Base-by-base conservation (phyloP, 2,888 invertebrate species). In the Agonopterix arenella region DNA sequence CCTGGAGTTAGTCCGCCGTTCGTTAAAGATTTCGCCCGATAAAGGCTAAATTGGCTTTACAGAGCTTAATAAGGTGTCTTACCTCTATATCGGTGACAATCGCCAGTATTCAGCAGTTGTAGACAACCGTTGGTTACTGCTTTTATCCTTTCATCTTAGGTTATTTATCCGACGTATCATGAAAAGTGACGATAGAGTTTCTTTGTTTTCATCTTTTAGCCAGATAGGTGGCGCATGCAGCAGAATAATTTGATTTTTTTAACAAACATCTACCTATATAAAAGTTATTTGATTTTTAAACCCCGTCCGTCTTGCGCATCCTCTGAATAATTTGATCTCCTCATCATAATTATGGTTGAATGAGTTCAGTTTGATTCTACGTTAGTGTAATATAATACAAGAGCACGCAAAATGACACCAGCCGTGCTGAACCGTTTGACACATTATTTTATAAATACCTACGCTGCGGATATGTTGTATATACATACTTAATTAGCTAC, bases 31-130 rank as follows among this genome's bases (percentile, higher is more conserved):
- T 76, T 70, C 64, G 66, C 68, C 66, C 68, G 84, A 82, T 84
- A 82, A 80, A 78, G 67, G 68, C 66, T 80, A 79, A 82, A 84
- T 81, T 83, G 83, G 76, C 77, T 72, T 61, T 66, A 65, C 63
- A 64, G 65, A 60, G 61, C 70, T 74, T 79, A 76, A 74, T 76
- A 76, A 73, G 71, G 71, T 61, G 61, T 69, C 52, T 58, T 66
- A 66, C 63, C 63, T 66, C 65, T 70, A 57, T 58, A 66, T 64
- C 60, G 61, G 62, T 64, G 67, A 76, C 74, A 72, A 69, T 66
- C 61, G 62, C 54, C 56, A 52, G 53, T 63, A 60, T 68, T 57
- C 56, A 53, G 49, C 60, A 64, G 58, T 43, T 43, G 8, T 60
- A 57, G 36, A 43, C 43, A 13, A 43, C 18, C 58, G 54, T 56